Evolutionary conservation across 2,797 vertebrate genomes (phyloP).

Genomic region (Zalophus californianus): DNA sequence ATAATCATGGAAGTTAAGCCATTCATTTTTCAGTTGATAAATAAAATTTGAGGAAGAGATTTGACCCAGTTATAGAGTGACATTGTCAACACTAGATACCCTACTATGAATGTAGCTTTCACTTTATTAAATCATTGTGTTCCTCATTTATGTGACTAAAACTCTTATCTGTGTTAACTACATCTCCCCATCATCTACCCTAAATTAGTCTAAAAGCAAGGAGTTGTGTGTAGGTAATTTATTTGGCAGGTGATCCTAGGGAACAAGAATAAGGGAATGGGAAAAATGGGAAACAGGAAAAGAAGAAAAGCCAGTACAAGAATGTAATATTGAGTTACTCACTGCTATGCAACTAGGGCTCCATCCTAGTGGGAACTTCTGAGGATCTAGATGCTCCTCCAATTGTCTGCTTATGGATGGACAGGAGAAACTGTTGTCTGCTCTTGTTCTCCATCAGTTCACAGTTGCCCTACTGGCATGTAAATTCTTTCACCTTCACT

Average conservation of each 20-base stretch:
- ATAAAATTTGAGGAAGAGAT: not conserved
- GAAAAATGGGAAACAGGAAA: not conserved
- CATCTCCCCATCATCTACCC: not conserved
- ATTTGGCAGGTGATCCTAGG: not conserved
- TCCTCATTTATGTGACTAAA: conserved; percentile 6
- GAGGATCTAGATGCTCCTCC: not conserved
- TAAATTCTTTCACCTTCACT: not conserved
- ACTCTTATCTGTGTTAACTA: not conserved
- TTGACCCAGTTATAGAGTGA: not conserved
- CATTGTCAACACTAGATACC: not conserved
- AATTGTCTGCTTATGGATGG: not conserved
- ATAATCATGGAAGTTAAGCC: not conserved
- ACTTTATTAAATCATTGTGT: not conserved
- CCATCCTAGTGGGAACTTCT: not conserved
- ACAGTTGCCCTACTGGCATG: not conserved
- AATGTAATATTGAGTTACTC: not conserved
- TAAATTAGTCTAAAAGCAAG: not conserved
- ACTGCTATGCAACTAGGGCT: not conserved
- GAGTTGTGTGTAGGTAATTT: not conserved
- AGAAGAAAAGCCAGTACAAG: not conserved
- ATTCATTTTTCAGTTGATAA: not conserved
- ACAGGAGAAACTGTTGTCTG: not conserved
- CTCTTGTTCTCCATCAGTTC: not conserved
- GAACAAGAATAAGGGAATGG: not conserved
- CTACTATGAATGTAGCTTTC: not conserved